Base-by-base conservation (phyloP, 1,140 invertebrate species). In the Anoplolepis gracilipes region DNA sequence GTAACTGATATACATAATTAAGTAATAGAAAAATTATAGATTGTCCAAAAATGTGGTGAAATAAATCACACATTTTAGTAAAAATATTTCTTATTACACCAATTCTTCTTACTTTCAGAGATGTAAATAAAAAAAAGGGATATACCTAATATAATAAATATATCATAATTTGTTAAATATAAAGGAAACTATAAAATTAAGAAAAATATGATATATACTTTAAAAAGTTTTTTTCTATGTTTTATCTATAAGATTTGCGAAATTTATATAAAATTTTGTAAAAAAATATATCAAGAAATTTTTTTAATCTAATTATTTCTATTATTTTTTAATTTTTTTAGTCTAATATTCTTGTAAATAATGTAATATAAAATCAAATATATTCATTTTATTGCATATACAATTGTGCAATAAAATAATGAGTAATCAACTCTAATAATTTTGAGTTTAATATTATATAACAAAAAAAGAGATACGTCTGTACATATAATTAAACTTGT, bases 11-110 rank as follows among this genome's bases (percentile, higher is more conserved):
- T 62, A 62, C 6, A 28, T 75, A 84, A 91, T 72, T 69, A 62
- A 86, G 42, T 42, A 69, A 59, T 79, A 87, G 64, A 57, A 28
- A 30, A 70, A 25, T 36, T 88, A 53, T 86, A 59, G 57, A 76
- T 76, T 57, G 77, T 78, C 69, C 75, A 77, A 81, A 61, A 72
- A 77, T 88, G 25, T 64, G 64, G 82, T 57, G 2, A 39, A 85
- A 61, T 33, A 85, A 61, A 65, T 88, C 42, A 69, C 42, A 69
- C 61, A 67, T 59, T 28, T 49, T 53, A 76, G 3, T 67, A 39
- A 62, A 85, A 25, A 85, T 22, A 42, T 73, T 78, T 75, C 53
- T 67, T 13, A 84, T 69, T 55, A 57, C 13, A 49, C 19, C 33
- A n/a, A 36, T 30, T 36, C 7, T 64, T 30, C 30, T 76, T 59